Conservation (phyloP, 2,797 vertebrate genomes). For the Sebastes cheni region DNA sequence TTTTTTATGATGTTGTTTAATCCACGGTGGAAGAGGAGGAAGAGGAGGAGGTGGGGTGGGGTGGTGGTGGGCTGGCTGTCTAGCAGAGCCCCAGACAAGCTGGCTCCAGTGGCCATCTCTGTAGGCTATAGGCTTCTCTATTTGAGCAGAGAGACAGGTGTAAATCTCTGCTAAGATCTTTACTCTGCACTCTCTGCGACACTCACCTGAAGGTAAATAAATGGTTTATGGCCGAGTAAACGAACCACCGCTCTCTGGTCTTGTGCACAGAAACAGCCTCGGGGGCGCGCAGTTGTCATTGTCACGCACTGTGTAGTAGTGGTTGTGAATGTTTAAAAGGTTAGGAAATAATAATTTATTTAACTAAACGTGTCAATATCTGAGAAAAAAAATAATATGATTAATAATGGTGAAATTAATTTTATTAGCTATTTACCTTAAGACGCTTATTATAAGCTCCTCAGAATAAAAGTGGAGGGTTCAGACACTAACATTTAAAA, state of each 20-base stretch:
- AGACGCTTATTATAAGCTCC: background rate
- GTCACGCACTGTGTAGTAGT: conserved; percentile 3
- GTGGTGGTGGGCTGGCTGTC: conserved; percentile 56
- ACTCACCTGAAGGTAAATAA: conserved; percentile 90
- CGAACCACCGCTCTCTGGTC: conserved; percentile 61
- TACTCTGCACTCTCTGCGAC: conserved; percentile 79
- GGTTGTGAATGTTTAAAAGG: background rate
- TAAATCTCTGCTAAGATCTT: conserved; percentile 92
- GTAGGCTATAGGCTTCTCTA: conserved; percentile 87
- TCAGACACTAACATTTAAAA: background rate
- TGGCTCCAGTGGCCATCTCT: conserved; percentile 96
- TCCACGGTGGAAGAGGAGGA: conserved; percentile 61
- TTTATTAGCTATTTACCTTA: background rate
- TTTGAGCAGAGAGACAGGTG: conserved; percentile 91
- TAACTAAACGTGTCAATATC: background rate
- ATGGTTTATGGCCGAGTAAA: conserved; percentile 84
- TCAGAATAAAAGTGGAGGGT: background rate
- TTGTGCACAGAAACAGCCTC: conserved; percentile 33
- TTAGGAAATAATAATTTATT: background rate
- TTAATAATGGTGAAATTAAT: background rate
- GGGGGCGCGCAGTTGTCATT: conserved; percentile 21
- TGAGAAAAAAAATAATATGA: background rate
- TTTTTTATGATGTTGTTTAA: conserved; percentile 82
- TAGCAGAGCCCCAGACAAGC: conserved; percentile 90
- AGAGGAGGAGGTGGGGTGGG: background rate